phyloP scores from a whole-genome alignment of 2,113 vertebrate species.

The Penelope pileata region DNA sequence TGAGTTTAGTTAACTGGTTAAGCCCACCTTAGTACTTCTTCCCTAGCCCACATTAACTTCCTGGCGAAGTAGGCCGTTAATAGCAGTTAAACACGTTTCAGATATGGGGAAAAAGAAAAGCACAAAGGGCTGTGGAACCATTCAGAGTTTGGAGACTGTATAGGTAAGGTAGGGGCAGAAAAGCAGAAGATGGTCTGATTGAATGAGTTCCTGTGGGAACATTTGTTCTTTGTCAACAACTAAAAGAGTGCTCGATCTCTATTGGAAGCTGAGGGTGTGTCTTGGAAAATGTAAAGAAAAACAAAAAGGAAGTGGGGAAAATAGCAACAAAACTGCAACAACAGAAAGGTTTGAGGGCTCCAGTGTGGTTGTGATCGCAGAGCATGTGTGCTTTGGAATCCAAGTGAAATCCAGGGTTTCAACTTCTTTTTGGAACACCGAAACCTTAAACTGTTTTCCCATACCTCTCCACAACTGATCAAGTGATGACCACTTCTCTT shows the following conservation, averaged over 20 bases:
- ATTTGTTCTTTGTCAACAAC: constrained; percentile 28
- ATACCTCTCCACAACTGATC: neutral
- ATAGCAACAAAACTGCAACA: neutral
- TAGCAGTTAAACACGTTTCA: neutral
- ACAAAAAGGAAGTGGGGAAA: neutral
- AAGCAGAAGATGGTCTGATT: constrained; percentile 35
- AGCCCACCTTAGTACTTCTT: neutral
- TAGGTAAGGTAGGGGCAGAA: neutral
- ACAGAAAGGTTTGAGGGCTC: neutral
- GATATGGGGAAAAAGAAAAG: neutral
- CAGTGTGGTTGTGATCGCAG: neutral
- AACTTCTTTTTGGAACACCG: neutral
- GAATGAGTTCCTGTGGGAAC: constrained; percentile 41
- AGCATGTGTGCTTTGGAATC: neutral
- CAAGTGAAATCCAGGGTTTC: neutral
- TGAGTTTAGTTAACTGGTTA: neutral
- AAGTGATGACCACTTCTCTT: neutral
- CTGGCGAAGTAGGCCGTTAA: neutral
- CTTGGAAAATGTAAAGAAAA: neutral
- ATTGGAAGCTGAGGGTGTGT: neutral
- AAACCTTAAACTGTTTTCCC: neutral
- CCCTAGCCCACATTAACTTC: neutral
- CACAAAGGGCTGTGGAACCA: neutral
- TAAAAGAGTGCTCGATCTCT: neutral
- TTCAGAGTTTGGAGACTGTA: neutral